These are phyloP conservation scores for Premnoplex brunnescens DNA, from an alignment of 2,797 vertebrate genomes.

Conservation along the genomic window DNA sequence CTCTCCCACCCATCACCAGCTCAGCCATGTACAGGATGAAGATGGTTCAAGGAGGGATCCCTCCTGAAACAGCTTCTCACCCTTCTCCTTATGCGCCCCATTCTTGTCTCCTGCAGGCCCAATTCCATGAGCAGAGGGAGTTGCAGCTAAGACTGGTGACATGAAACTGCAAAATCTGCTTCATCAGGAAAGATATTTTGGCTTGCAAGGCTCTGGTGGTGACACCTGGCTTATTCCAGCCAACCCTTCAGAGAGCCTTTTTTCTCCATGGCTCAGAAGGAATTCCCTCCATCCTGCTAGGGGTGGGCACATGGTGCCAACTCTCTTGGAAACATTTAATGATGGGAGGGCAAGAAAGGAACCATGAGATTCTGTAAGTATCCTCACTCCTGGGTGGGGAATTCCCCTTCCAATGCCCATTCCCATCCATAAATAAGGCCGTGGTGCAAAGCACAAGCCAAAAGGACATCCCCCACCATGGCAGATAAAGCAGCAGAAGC, in stretches of 20 bases:
- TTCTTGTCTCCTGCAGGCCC: not conserved
- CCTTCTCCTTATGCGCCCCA: not conserved
- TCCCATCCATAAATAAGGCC: not conserved
- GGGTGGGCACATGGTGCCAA: not conserved
- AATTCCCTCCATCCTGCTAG: not conserved
- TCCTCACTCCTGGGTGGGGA: not conserved
- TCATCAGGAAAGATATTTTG: not conserved
- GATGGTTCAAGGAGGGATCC: not conserved
- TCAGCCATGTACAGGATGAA: not conserved
- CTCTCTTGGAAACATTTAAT: not conserved
- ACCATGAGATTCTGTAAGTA: not conserved
- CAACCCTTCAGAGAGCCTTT: not conserved
- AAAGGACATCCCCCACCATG: rapidly evolving
- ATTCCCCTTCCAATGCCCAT: not conserved
- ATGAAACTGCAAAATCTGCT: not conserved
- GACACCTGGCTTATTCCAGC: not conserved
- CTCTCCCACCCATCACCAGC: rapidly evolving
- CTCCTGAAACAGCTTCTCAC: not conserved
- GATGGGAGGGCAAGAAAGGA: not conserved
- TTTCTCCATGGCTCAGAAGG: not conserved
- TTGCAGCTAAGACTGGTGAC: not conserved
- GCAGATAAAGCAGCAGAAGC: not conserved
- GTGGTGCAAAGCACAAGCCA: rapidly evolving
- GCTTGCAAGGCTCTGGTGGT: not conserved
- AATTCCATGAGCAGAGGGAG: not conserved